phyloP scores from a whole-genome alignment of 2,888 invertebrate genomes.

The Lasioglossum figueresi region DNA sequence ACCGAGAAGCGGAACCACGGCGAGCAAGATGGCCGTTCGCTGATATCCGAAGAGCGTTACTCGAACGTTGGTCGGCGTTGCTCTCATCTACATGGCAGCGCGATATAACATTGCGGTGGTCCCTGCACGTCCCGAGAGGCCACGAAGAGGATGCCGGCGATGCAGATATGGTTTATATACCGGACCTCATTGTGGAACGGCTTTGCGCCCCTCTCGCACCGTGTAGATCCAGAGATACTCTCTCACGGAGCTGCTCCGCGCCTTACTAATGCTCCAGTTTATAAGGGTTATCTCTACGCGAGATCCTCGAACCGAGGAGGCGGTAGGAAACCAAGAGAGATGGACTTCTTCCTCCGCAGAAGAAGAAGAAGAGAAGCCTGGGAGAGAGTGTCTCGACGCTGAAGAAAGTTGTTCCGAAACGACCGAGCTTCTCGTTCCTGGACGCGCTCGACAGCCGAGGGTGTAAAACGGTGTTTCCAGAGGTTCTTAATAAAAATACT shows the following conservation, averaged over 20 bases:
- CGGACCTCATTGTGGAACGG: slow-evolving; percentile 79
- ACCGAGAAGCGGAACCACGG: slow-evolving; percentile 40
- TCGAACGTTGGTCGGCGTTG: slow-evolving; percentile 49
- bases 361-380: not conserved
- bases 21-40: slow-evolving; percentile 62
- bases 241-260: slow-evolving; percentile 75
- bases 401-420: slow-evolving; percentile 15
- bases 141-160: slow-evolving; percentile 67
- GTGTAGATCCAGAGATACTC: slow-evolving; percentile 78
- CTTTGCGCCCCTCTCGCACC: slow-evolving; percentile 74
- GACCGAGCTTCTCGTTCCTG: not conserved
- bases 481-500: not conserved
- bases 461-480: not conserved
- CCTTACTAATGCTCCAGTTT: slow-evolving; percentile 83
- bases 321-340: slow-evolving; percentile 11
- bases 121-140: slow-evolving; percentile 52
- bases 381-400: not conserved
- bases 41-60: slow-evolving; percentile 70
- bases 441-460: not conserved
- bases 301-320: slow-evolving; percentile 67
- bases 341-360: not conserved
- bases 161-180: slow-evolving; percentile 82
- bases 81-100: slow-evolving; percentile 70
- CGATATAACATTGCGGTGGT: slow-evolving; percentile 69
- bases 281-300: slow-evolving; percentile 79